A percentile compares a stretch with the other conserved stretches of the same genome.
phyloP scores from a whole-genome alignment of 92 coral and sea anemone genomes.

The Porites cylindrica region DNA sequence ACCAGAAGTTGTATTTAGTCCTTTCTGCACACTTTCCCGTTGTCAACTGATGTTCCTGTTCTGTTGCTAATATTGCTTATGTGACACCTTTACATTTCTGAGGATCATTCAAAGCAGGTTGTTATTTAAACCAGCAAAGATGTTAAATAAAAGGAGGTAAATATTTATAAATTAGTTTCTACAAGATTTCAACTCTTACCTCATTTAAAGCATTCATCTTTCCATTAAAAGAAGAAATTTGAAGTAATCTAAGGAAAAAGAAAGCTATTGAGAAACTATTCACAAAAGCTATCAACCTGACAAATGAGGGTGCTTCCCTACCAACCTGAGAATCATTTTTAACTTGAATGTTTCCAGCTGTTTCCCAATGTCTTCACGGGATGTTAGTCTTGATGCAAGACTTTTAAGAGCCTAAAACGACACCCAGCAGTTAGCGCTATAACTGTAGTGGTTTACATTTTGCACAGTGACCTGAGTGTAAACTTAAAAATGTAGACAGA shows the following conservation, averaged over 20 bases:
- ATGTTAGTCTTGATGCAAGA: conserved; percentile 81
- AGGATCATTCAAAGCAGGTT: no score
- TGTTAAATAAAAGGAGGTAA: background rate
- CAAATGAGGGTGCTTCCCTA: background rate
- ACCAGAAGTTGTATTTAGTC: no score
- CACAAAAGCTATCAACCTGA: background rate
- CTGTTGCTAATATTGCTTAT: no score
- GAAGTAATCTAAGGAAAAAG: conserved; percentile 76
- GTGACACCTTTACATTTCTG: no score
- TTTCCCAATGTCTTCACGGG: conserved; percentile 91
- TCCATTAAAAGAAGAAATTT: conserved; percentile 99
- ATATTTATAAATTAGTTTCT: no score
- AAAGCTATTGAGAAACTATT: background rate
- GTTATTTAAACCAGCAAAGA: no score
- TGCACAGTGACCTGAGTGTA: no score
- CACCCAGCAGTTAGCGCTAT: background rate
- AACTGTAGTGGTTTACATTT: no score
- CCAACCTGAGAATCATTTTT: conserved; percentile 98
- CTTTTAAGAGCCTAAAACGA: conserved; percentile 87
- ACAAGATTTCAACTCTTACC: conserved; percentile 47
- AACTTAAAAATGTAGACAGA: no score
- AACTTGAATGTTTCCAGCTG: conserved; percentile 95
- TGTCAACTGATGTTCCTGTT: no score
- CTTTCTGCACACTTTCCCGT: no score
- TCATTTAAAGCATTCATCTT: conserved; percentile 99